Evolutionary conservation across 1,140 invertebrate genomes (phyloP).

Genomic region (Aphis craccivora): DNA sequence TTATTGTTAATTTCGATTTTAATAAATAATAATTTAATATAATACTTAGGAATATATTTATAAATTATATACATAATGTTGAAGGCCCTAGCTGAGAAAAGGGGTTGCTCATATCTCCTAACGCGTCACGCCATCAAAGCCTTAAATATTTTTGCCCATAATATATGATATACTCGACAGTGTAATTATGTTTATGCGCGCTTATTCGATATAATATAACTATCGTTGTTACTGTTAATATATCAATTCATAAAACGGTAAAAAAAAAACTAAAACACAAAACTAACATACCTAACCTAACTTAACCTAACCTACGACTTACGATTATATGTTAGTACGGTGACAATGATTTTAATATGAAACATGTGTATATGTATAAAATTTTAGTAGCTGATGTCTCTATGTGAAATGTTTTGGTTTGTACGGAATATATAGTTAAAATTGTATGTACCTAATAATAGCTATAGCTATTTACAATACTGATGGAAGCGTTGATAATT

Average conservation of each 20-base stretch:
- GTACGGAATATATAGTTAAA: not conserved
- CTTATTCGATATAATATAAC: too few relatives aligned
- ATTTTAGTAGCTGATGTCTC: not conserved
- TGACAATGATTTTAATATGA: too few relatives aligned
- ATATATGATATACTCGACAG: too few relatives aligned
- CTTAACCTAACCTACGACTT: too few relatives aligned
- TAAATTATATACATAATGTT: not conserved
- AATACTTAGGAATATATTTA: not conserved
- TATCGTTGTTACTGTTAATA: not conserved
- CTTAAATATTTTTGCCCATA: not conserved
- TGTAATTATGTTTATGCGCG: too few relatives aligned
- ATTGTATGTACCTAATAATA: not conserved
- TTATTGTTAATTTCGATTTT: conserved; percentile 41
- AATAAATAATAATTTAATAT: conserved; percentile 20
- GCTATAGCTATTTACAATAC: not conserved
- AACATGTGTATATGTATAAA: not conserved
- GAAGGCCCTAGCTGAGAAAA: not conserved
- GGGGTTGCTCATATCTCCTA: not conserved
- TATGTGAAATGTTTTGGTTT: not conserved
- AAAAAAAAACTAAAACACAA: too few relatives aligned
- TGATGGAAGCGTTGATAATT: not conserved
- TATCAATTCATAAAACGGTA: too few relatives aligned
- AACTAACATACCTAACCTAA: too few relatives aligned
- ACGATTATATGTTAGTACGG: too few relatives aligned
- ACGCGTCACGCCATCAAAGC: not conserved